Evolutionary conservation across 2,797 vertebrate species (phyloP).

Genomic region (Macrochelys suwanniensis): DNA sequence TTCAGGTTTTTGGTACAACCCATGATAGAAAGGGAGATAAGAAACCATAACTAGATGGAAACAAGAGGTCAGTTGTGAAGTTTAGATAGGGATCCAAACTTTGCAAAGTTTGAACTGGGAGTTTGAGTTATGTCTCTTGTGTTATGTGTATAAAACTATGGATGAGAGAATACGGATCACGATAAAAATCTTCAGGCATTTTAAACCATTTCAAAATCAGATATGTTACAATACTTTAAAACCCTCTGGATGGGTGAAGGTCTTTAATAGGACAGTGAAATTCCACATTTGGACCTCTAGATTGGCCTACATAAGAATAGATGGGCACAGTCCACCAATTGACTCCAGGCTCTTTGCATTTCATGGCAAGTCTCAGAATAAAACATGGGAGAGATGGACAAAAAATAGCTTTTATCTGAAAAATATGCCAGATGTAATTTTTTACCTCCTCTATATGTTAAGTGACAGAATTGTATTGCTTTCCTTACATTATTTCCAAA

Average conservation of each 20-base stretch:
- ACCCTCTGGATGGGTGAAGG: background rate
- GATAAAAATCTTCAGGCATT: background rate
- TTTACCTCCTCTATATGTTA: background rate
- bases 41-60: background rate
- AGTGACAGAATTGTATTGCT: background rate
- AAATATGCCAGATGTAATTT: background rate
- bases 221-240: background rate
- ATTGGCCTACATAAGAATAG: background rate
- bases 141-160: background rate
- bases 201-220: background rate
- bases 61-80: background rate
- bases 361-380: background rate
- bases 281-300: background rate
- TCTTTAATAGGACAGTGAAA: background rate
- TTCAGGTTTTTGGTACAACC: background rate
- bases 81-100: background rate
- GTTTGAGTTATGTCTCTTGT: too few species aligned
- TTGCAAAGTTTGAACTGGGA: background rate
- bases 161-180: background rate
- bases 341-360: background rate
- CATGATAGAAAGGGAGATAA: background rate
- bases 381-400: background rate
- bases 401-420: background rate
- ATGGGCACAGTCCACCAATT: background rate
- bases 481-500: background rate